A percentile compares a stretch with the other conserved stretches of the same genome.
phyloP scores from a whole-genome alignment of 1,140 invertebrate genomes.

The Rhysida immarginata region DNA sequence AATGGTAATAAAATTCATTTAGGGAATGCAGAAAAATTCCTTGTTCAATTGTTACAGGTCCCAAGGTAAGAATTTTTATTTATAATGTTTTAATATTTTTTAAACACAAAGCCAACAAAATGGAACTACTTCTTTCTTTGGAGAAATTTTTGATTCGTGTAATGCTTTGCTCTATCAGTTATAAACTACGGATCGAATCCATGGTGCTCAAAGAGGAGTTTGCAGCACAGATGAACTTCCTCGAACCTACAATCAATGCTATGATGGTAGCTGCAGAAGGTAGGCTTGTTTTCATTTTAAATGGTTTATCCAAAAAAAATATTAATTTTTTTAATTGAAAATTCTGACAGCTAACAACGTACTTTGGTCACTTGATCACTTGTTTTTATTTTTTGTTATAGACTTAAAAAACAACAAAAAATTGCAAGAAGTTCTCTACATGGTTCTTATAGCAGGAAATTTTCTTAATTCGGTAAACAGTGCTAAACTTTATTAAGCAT shows the following conservation, averaged over 20 bases:
- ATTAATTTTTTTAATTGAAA: neutral
- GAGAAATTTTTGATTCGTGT: no score
- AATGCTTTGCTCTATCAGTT: slow-evolving; percentile 47
- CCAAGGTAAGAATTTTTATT: slow-evolving; percentile 49
- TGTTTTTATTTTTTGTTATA: slow-evolving; percentile 22
- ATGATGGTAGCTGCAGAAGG: slow-evolving; percentile 76
- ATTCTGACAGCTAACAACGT: neutral
- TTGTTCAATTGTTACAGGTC: slow-evolving; percentile 68
- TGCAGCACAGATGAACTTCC: slow-evolving; percentile 70
- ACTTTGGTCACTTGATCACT: no score
- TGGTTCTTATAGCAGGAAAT: slow-evolving; percentile 82
- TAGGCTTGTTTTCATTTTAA: slow-evolving; percentile 13
- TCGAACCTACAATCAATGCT: slow-evolving; percentile 82
- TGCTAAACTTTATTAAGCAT: neutral
- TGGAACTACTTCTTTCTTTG: no score
- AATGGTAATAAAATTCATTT: slow-evolving; percentile 64
- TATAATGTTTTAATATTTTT: neutral
- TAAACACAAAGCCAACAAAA: no score
- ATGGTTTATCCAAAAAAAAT: neutral
- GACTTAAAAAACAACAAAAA: slow-evolving; percentile 59
- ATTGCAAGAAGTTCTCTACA: slow-evolving; percentile 76
- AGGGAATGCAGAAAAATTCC: slow-evolving; percentile 83
- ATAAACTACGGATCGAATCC: slow-evolving; percentile 81
- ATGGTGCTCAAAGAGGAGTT: slow-evolving; percentile 96
- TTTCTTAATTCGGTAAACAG: slow-evolving; percentile 73